These are phyloP conservation scores for Pandemis heparana DNA, from an alignment of 2,888 invertebrate genomes.

Conservation along the genomic window DNA sequence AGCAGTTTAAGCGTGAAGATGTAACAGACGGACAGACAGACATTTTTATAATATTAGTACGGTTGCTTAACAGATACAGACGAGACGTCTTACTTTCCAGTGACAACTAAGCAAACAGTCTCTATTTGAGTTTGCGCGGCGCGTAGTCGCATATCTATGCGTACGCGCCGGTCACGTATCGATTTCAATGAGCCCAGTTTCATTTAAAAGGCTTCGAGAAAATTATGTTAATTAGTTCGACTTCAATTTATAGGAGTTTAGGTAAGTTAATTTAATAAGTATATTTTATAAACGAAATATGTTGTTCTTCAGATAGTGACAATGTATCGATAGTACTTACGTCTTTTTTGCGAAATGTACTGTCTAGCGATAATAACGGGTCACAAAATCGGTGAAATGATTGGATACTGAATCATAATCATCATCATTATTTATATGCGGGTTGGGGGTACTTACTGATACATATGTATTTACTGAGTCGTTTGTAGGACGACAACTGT, in stretches of 20 bases:
- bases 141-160: conserved; percentile 43
- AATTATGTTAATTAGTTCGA: conserved; percentile 33
- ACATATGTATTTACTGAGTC: not conserved
- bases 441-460: not conserved
- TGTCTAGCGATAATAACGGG: too few species aligned
- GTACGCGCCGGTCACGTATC: conserved; percentile 46
- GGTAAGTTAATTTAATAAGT: not conserved
- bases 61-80: conserved; percentile 40
- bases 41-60: not conserved
- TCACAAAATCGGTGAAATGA: too few species aligned
- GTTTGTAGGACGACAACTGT: conserved; percentile 6
- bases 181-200: conserved; percentile 43
- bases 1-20: too few species aligned
- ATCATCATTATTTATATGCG: not conserved
- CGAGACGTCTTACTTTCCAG: conserved; percentile 66
- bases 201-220: conserved; percentile 41
- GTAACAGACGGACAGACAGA: not conserved
- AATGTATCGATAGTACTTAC: too few species aligned
- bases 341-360: too few species aligned
- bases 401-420: too few species aligned
- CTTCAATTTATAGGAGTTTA: conserved; percentile 5
- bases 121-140: conserved; percentile 55
- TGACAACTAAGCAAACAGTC: conserved; percentile 58
- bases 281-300: too few species aligned
- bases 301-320: too few species aligned